Percentiles rank a stretch among this genome's conserved stretches.
These are phyloP conservation scores for Nomada hirtipes DNA, from an alignment of 2,888 invertebrate species.

Conservation along the genomic window DNA sequence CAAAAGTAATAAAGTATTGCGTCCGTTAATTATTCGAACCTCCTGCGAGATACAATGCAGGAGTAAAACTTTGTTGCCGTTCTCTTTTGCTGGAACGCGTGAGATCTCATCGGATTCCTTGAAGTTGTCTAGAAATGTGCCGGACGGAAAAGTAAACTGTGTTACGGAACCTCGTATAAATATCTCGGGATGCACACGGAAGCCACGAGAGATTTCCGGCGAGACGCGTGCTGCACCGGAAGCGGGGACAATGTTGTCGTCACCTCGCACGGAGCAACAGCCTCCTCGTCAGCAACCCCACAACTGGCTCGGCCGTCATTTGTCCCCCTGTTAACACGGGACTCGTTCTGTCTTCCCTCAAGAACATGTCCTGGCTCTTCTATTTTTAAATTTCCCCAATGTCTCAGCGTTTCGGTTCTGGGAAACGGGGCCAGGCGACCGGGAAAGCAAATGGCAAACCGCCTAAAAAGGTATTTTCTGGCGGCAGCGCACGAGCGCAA, in stretches of 20 bases:
- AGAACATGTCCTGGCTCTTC: constrained; percentile 48
- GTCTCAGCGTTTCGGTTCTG: constrained; percentile 25
- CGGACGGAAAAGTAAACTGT: constrained; percentile 36
- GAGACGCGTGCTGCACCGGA: constrained; percentile 77
- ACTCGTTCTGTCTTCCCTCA: constrained; percentile 62
- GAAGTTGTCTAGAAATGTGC: background rate
- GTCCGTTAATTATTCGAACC: background rate
- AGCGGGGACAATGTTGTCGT: constrained; percentile 73
- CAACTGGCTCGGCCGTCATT: constrained; percentile 31
- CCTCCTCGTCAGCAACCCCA: constrained; percentile 26
- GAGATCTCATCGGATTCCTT: constrained; percentile 4
- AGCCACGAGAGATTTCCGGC: constrained; percentile 71
- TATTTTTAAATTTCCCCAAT: constrained; percentile 67
- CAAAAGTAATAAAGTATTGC: background rate
- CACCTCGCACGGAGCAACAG: constrained; percentile 58
- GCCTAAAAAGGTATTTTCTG: constrained; percentile 34
- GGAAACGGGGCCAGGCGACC: constrained; percentile 36
- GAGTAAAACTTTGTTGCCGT: background rate
- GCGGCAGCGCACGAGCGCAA: no score
- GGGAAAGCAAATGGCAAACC: constrained; percentile 59
- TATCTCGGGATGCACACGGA: constrained; percentile 46
- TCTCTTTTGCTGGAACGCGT: background rate
- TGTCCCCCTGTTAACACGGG: constrained; percentile 34
- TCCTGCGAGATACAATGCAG: no score
- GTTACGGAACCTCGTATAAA: constrained; percentile 42